phyloP scores from a whole-genome alignment of 2,797 vertebrate species.

The Rhincodon typus region DNA sequence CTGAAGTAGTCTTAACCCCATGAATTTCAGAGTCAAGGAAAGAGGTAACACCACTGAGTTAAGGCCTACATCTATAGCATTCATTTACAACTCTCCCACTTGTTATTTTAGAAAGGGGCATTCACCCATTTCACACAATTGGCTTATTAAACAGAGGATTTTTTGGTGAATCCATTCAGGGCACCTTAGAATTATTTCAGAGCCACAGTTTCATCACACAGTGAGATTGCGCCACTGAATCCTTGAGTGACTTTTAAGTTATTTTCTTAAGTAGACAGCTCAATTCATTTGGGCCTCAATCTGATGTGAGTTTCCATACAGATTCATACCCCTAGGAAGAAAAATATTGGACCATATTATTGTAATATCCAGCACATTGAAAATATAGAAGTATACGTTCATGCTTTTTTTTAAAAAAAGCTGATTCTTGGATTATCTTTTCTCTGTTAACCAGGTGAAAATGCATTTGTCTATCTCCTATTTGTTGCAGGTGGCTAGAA shows the following conservation, averaged over 20 bases:
- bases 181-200: background rate
- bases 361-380: background rate
- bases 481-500: constrained; percentile 71
- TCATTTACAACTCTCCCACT: background rate
- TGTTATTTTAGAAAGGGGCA: background rate
- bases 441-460: background rate
- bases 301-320: background rate
- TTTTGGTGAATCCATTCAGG: background rate
- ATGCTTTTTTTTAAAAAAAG: background rate
- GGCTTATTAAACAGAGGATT: background rate
- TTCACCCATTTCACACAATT: background rate
- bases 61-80: background rate
- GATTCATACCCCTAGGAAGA: background rate
- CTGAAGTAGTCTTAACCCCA: background rate
- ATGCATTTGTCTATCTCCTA: background rate
- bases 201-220: background rate
- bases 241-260: background rate
- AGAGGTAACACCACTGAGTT: background rate
- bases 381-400: background rate
- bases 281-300: background rate
- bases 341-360: background rate
- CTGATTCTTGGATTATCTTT: background rate
- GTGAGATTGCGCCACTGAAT: background rate
- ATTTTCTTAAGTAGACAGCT: background rate
- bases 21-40: background rate